A percentile compares a stretch with the other conserved stretches of the same genome.
Evolutionary conservation across 2,888 invertebrate genomes (phyloP).

Genomic region (Hecatera dysodea): DNA sequence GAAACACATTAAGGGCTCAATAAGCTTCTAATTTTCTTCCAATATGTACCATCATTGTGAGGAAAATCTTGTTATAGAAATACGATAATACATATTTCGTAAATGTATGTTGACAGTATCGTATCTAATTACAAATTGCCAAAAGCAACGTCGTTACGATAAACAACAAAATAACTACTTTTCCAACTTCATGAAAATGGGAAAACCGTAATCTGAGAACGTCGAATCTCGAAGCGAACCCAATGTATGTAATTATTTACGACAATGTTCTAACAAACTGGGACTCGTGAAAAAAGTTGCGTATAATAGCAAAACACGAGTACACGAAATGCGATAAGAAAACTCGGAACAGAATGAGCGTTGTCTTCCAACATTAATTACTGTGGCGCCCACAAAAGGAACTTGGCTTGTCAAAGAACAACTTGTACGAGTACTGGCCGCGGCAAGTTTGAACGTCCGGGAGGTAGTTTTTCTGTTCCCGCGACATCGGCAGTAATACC

Average conservation of each 20-base stretch:
- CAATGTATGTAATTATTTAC: conserved; percentile 73
- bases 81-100: conserved; percentile 48
- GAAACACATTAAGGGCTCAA: conserved; percentile 31
- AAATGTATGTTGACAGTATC: conserved; percentile 43
- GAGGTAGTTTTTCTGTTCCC: conserved; percentile 68
- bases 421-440: conserved; percentile 72
- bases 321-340: conserved; percentile 77
- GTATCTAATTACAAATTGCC: conserved; percentile 55
- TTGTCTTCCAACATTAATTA: conserved; percentile 84
- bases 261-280: conserved; percentile 69
- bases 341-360: conserved; percentile 74
- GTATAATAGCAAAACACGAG: conserved; percentile 73
- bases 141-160: conserved; percentile 45
- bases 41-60: conserved; percentile 29
- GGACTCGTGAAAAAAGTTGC: conserved; percentile 68
- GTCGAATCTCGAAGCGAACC: conserved; percentile 68
- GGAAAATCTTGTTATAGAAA: conserved; percentile 43
- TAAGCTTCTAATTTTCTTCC: conserved; percentile 47
- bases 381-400: conserved; percentile 77
- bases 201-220: conserved; percentile 64
- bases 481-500: conserved; percentile 71
- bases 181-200: conserved; percentile 53
- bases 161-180: conserved; percentile 58
- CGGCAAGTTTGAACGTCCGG: conserved; percentile 65
- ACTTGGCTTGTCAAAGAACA: conserved; percentile 79